phyloP scores from a whole-genome alignment of 2,797 vertebrate species.

The Dallia pectoralis region DNA sequence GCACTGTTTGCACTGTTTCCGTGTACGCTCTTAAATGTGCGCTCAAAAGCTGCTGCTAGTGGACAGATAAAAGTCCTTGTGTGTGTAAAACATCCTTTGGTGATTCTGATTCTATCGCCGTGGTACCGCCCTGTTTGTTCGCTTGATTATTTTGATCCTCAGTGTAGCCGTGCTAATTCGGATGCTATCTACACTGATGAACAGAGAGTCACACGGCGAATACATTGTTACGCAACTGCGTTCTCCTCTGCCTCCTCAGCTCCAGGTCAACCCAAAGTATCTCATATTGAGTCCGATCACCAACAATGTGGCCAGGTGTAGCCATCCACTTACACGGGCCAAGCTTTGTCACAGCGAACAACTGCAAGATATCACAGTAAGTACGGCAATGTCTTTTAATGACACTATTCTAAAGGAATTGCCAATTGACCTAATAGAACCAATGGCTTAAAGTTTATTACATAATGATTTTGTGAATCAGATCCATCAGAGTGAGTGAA shows the following conservation, averaged over 20 bases:
- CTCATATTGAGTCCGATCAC: constrained; percentile 91
- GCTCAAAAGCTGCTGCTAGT: too few relatives aligned
- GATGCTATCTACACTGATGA: too few relatives aligned
- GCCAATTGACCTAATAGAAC: constrained; percentile 56
- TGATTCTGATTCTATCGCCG: too few relatives aligned
- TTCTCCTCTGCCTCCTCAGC: constrained; percentile 62
- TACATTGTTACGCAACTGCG: neutral
- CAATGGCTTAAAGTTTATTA: constrained; percentile 59
- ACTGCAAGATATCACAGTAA: constrained; percentile 95
- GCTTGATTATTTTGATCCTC: too few relatives aligned
- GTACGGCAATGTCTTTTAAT: constrained; percentile 36
- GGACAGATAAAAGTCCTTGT: too few relatives aligned
- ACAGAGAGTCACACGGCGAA: too few relatives aligned
- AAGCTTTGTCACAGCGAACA: constrained; percentile 86
- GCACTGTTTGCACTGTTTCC: too few relatives aligned
- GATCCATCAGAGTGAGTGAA: constrained; percentile 54
- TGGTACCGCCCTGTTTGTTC: neutral
- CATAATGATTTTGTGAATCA: constrained; percentile 65
- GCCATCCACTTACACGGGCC: constrained; percentile 94
- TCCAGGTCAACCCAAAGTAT: constrained; percentile 96
- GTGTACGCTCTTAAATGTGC: too few relatives aligned
- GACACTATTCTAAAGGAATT: constrained; percentile 20
- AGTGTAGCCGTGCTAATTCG: too few relatives aligned
- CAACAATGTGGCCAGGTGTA: constrained; percentile 94
- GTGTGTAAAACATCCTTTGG: too few relatives aligned